These are phyloP conservation scores for Sturmia bella DNA, from an alignment of 2,888 invertebrate genomes.

Conservation along the genomic window DNA sequence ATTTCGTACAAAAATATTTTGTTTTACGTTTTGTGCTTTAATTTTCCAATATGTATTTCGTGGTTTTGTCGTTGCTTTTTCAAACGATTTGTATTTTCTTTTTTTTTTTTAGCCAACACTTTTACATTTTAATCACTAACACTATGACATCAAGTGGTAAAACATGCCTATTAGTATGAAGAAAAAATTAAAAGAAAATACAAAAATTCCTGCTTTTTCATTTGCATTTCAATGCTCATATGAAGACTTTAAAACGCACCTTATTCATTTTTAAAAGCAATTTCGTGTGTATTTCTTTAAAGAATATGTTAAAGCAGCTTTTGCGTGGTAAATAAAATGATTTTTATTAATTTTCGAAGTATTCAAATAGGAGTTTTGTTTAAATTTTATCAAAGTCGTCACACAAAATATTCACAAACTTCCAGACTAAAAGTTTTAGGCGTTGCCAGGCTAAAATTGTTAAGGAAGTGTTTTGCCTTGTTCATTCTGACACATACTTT, in stretches of 20 bases:
- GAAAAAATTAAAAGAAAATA: constrained; percentile 49
- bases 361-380: constrained; percentile 26
- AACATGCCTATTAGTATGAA: constrained; percentile 63
- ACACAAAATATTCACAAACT: constrained; percentile 61
- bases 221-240: constrained; percentile 58
- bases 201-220: constrained; percentile 67
- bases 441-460: constrained; percentile 4
- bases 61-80: constrained; percentile 48
- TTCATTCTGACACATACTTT: background rate
- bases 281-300: background rate
- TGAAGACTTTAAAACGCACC: constrained; percentile 59
- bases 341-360: constrained; percentile 37
- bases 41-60: constrained; percentile 59
- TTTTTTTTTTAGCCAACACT: constrained; percentile 56
- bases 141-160: constrained; percentile 50
- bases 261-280: constrained; percentile 41
- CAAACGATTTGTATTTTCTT: constrained; percentile 49
- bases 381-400: constrained; percentile 53
- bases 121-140: constrained; percentile 32
- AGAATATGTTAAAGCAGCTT: constrained; percentile 7
- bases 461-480: constrained; percentile 26
- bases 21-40: constrained; percentile 51
- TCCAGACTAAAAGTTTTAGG: constrained; percentile 14
- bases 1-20: constrained; percentile 53
- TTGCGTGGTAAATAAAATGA: background rate